Evolutionary conservation across 2,113 vertebrate genomes (phyloP).

Genomic region (Pteropus alecto): DNA sequence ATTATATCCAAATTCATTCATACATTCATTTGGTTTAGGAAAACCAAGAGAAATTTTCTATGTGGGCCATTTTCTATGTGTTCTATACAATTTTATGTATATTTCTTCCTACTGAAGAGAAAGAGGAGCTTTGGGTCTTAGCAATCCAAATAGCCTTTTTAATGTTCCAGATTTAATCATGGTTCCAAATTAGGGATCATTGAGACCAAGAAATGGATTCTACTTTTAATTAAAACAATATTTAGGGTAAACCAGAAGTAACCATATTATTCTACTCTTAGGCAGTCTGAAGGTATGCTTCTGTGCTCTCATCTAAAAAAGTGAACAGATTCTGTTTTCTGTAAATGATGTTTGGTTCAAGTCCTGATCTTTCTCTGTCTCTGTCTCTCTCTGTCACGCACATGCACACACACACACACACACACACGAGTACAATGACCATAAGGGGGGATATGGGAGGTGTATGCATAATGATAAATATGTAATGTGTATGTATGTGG

Average conservation of each 20-base stretch:
- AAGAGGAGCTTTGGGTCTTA: background rate
- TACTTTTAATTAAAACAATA: background rate
- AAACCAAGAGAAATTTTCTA: background rate
- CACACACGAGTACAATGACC: too few species aligned
- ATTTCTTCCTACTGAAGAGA: background rate
- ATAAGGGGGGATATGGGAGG: too few species aligned
- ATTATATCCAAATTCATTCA: too few species aligned
- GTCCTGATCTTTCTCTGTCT: background rate
- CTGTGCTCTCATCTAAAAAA: background rate
- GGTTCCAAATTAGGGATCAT: background rate
- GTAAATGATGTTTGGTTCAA: background rate
- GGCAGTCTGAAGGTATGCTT: background rate
- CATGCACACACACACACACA: background rate
- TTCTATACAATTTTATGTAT: accelerated
- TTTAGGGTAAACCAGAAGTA: background rate
- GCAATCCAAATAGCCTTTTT: background rate
- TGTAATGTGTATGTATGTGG: background rate
- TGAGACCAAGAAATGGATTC: background rate
- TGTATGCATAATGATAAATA: background rate
- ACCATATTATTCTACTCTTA: accelerated
- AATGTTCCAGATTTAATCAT: background rate
- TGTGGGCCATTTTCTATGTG: too few species aligned
- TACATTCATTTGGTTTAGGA: background rate
- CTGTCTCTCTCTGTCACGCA: background rate
- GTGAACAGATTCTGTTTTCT: background rate